Percentiles rank a stretch among this genome's conserved stretches.
Evolutionary conservation across 2,888 invertebrate species (phyloP).

Genomic region (Campoletis raptor): DNA sequence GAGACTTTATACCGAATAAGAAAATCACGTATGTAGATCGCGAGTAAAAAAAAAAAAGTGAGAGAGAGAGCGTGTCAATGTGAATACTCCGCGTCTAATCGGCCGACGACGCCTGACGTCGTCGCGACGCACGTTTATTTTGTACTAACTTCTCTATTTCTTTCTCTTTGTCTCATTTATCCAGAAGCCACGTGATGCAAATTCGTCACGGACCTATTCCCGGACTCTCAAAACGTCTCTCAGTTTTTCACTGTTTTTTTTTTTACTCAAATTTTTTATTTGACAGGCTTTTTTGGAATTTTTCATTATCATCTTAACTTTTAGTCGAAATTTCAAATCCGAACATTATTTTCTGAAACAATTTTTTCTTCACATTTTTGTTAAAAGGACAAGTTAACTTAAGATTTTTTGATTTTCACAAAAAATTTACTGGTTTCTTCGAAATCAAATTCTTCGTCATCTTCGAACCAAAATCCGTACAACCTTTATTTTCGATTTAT

Average conservation of each 20-base stretch:
- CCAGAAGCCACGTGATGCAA: constrained; percentile 73
- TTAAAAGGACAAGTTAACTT: not conserved
- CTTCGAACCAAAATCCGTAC: not conserved
- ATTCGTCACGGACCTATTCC: constrained; percentile 83
- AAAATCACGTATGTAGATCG: constrained; percentile 23
- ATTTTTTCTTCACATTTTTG: not conserved
- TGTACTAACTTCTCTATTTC: not conserved
- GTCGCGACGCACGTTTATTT: constrained; percentile 76
- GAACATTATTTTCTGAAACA: not conserved
- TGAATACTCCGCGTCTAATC: constrained; percentile 79
- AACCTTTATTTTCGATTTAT: constrained; percentile 19
- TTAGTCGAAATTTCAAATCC: not conserved
- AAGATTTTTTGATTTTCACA: not conserved
- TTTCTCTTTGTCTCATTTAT: constrained; percentile 15
- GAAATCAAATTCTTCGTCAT: not conserved
- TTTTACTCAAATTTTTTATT: constrained; percentile 16
- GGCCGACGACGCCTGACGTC: constrained; percentile 82
- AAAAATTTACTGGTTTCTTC: not conserved
- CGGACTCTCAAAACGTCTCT: constrained; percentile 62
- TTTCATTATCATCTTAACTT: not conserved
- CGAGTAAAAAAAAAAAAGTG: constrained; percentile 3
- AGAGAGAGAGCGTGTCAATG: constrained; percentile 62
- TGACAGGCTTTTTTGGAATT: not conserved
- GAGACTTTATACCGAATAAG: not conserved
- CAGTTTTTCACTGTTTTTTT: constrained; percentile 8